Evolutionary conservation across 1,140 invertebrate species (phyloP).

Genomic region (Hylaeus anthracinus): DNA sequence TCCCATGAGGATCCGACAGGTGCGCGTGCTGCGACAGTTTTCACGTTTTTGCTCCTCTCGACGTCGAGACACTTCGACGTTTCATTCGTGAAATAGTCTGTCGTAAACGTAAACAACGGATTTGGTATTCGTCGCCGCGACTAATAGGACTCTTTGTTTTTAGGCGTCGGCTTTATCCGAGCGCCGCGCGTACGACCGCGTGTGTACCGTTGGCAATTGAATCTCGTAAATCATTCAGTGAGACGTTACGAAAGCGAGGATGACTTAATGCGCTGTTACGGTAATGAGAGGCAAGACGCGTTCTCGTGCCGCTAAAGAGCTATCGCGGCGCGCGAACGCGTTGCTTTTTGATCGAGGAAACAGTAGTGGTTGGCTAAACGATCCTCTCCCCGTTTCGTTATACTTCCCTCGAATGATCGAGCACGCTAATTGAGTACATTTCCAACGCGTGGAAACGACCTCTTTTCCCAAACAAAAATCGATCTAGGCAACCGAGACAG

Average conservation of each 20-base stretch:
- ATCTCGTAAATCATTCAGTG: conserved; percentile 48
- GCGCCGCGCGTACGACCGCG: background rate
- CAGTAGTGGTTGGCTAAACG: no score
- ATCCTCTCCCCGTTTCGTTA: no score
- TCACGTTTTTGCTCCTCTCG: background rate
- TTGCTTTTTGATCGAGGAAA: background rate
- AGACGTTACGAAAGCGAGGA: conserved; percentile 39
- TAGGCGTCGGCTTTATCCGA: conserved; percentile 36
- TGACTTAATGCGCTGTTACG: conserved; percentile 41
- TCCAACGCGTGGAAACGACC: no score
- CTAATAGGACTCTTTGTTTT: background rate
- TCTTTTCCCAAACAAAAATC: no score
- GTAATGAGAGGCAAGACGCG: conserved; percentile 33
- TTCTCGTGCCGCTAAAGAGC: conserved; percentile 26
- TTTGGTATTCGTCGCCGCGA: no score
- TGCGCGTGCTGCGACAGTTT: background rate
- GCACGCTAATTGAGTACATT: no score
- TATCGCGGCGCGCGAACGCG: background rate
- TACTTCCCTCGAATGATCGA: no score
- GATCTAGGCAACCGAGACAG: no score
- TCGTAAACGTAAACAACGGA: no score
- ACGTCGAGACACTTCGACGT: background rate
- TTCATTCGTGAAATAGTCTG: no score
- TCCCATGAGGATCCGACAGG: conserved; percentile 37
- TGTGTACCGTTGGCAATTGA: conserved; percentile 24